Percentiles rank a stretch among this genome's conserved stretches.
Evolutionary conservation across 2,888 invertebrate genomes (phyloP).

Genomic region (Cybosia mesomella): DNA sequence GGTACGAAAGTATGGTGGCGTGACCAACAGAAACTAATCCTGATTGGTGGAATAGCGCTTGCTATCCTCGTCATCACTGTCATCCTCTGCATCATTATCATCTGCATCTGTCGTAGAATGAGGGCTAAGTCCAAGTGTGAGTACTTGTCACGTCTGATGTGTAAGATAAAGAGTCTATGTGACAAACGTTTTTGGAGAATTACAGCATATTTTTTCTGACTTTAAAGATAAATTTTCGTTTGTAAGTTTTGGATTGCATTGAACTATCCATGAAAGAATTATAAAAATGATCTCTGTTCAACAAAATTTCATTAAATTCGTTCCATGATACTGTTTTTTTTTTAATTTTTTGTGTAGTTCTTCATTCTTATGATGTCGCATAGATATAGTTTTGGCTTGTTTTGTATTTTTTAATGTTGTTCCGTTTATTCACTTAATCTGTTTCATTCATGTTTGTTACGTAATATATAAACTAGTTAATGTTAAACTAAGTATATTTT

Average conservation of each 20-base stretch:
- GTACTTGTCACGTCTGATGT: constrained; percentile 56
- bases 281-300: neutral
- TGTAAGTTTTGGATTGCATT: neutral
- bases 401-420: constrained; percentile 36
- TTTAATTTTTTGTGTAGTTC: neutral
- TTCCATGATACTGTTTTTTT: neutral
- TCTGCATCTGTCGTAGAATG: constrained; percentile 94
- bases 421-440: constrained; percentile 11
- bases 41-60: constrained; percentile 88
- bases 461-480: constrained; percentile 29
- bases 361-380: constrained; percentile 10
- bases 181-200: constrained; percentile 26
- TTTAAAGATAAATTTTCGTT: neutral
- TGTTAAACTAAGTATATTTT: neutral
- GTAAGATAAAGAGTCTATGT: constrained; percentile 19
- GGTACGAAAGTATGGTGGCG: constrained; percentile 94
- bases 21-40: constrained; percentile 92
- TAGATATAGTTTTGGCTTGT: constrained; percentile 47
- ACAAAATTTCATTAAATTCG: no score
- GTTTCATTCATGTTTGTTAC: constrained; percentile 38
- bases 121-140: constrained; percentile 94
- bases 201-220: neutral
- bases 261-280: neutral
- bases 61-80: constrained; percentile 87
- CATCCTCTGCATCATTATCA: constrained; percentile 94